Evolutionary conservation across 2,888 invertebrate genomes (phyloP), one percentile per base, ranked within the genome.

Genomic region (Tetropium fuscum): DNA sequence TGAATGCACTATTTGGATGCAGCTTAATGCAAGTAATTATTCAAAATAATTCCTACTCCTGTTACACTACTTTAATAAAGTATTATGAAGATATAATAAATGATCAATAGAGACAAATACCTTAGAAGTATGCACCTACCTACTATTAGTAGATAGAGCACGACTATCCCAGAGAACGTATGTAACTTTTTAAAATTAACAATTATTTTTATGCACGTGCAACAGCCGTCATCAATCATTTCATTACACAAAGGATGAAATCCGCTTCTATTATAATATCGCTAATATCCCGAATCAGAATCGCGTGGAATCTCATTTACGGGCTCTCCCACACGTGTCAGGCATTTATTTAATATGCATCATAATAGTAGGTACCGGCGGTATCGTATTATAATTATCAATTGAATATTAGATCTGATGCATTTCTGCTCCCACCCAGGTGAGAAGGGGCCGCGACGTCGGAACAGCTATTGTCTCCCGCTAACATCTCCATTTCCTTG

Each of bases 401-500:
- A 60, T 60, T 63, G 56, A 63, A 59, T 57, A 63, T 63, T 63
- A 60, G 59, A 59, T 63, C 59, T 57, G 59, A 63, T 57, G 53
- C 53, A 30, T 54, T 54, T 54, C 59, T 56, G 45, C 60, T 58
- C 60, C 68, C 66, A 63, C 62, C 64, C 65, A 62, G 60, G 58
- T 55, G 63, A 53, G 41, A 62, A 68, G 61, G 49, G 27, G 47
- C 61, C 60, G 49, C 64, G 47, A 67, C 62, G 63, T 58, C 59
- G 57, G 60, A 58, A 49, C 61, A 59, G 60, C 70, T 58, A 70
- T 71, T 72, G 73, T 74, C 66, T 71, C 63, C 57, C 63, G 63
- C 66, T 68, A 72, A 74, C 72, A 64, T 72, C 74, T 73, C 67
- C 63, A 72, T 74, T 72, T 69, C 67, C 64, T 58, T 69, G 72